phyloP scores from a whole-genome alignment of 1,140 invertebrate genomes.

The Neotoxoptera formosana region DNA sequence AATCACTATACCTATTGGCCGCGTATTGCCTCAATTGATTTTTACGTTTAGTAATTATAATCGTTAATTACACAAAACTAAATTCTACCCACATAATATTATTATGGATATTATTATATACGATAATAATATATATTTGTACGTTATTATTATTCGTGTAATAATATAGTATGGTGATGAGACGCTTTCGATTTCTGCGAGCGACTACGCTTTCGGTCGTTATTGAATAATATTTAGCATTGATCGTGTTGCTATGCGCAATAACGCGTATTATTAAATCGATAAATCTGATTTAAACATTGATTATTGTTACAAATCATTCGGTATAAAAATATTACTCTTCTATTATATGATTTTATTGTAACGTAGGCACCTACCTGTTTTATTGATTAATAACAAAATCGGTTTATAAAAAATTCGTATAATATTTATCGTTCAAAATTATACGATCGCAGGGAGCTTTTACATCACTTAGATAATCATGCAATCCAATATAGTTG shows the following conservation, averaged over 20 bases:
- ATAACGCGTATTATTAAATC: background rate
- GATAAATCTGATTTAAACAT: background rate
- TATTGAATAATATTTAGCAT: background rate
- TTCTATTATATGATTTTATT: background rate
- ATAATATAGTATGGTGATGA: background rate
- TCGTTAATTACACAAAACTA: background rate
- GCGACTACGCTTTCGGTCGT: background rate
- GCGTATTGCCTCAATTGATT: background rate
- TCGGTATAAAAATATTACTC: background rate
- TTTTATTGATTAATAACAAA: background rate
- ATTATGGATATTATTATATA: background rate
- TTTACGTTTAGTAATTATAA: background rate
- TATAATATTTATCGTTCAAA: background rate
- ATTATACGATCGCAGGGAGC: background rate
- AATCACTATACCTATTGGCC: background rate
- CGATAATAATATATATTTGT: background rate
- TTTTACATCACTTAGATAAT: background rate
- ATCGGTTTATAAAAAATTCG: background rate
- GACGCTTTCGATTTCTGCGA: background rate
- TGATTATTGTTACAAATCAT: background rate
- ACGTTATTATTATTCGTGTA: background rate
- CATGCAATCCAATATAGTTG: background rate
- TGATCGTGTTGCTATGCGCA: background rate
- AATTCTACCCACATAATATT: background rate
- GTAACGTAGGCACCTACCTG: too few species aligned